Evolutionary conservation across 2,797 vertebrate species (phyloP).

Genomic region (Acipenser oxyrinchus): DNA sequence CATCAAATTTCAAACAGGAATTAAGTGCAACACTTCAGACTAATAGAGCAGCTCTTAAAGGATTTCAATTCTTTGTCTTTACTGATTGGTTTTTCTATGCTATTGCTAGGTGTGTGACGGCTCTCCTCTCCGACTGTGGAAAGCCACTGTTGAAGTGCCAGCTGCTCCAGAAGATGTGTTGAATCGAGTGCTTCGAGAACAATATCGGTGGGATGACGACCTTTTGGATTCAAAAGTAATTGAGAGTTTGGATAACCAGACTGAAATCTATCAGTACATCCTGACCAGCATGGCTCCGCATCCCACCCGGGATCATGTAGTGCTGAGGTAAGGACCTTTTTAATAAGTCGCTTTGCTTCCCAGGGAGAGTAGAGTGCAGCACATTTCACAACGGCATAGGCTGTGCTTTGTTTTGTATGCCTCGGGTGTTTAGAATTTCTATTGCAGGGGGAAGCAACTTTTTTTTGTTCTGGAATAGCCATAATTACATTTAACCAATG

Average conservation of each 20-base stretch:
- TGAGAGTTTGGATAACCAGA: conserved; percentile 79
- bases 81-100: background rate
- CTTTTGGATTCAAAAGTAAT: conserved; percentile 83
- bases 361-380: background rate
- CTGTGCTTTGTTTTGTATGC: background rate
- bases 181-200: conserved; percentile 79
- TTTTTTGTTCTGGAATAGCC: too few relatives aligned
- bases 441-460: too few relatives aligned
- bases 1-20: too few relatives aligned
- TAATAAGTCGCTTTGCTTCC: background rate
- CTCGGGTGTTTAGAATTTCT: background rate
- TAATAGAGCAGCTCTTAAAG: too few relatives aligned
- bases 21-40: too few relatives aligned
- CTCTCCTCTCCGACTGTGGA: conserved; percentile 85
- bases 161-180: conserved; percentile 76
- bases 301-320: conserved; percentile 81
- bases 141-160: conserved; percentile 77
- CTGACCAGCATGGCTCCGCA: conserved; percentile 92
- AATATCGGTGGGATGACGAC: conserved; percentile 90
- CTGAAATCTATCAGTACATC: conserved; percentile 88
- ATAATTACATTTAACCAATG: too few relatives aligned
- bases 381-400: background rate
- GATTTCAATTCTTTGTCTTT: background rate
- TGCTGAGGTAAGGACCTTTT: conserved; percentile 70
- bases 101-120: conserved; percentile 77